phyloP scores from a whole-genome alignment of 2,888 invertebrate species.

The Heteromyza rotundicornis region DNA sequence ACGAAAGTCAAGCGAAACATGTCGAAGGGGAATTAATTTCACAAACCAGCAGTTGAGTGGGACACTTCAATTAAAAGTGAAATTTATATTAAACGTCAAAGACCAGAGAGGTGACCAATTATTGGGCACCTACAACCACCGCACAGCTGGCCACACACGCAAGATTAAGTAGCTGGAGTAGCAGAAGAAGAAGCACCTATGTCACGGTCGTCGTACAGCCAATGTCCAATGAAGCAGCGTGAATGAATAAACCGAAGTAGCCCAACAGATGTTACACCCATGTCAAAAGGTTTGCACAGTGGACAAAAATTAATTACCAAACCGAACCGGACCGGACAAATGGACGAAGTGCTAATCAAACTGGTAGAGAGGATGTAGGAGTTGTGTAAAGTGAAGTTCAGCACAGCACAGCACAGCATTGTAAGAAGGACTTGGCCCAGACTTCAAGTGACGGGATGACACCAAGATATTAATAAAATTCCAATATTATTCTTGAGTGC shows the following conservation, averaged over 20 bases:
- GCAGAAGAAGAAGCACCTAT: not conserved
- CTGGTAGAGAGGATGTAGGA: no score
- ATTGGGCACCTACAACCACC: conserved; percentile 5
- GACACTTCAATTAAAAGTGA: conserved; percentile 23
- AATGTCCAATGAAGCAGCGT: not conserved
- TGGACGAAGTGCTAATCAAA: conserved; percentile 7
- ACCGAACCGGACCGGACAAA: not conserved
- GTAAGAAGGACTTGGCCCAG: not conserved
- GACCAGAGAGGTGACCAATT: conserved; percentile 8
- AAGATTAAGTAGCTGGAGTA: not conserved
- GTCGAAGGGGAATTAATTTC: conserved; percentile 3
- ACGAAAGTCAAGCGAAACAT: not conserved
- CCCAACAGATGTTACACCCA: not conserved
- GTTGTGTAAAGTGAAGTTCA: not conserved
- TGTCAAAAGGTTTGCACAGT: not conserved
- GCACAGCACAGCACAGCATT: not conserved
- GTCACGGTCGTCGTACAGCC: not conserved
- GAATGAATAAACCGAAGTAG: not conserved
- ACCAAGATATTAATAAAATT: conserved; percentile 25
- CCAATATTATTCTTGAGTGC: conserved; percentile 14
- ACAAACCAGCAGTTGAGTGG: not conserved
- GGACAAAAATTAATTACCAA: conserved; percentile 17
- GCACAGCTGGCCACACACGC: not conserved
- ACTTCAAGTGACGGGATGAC: not conserved
- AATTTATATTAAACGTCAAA: conserved; percentile 20